Evolutionary conservation across 1,140 invertebrate species (phyloP), one percentile per base, ranked within the genome.

Genomic region (Dolichoris vasculosae): DNA sequence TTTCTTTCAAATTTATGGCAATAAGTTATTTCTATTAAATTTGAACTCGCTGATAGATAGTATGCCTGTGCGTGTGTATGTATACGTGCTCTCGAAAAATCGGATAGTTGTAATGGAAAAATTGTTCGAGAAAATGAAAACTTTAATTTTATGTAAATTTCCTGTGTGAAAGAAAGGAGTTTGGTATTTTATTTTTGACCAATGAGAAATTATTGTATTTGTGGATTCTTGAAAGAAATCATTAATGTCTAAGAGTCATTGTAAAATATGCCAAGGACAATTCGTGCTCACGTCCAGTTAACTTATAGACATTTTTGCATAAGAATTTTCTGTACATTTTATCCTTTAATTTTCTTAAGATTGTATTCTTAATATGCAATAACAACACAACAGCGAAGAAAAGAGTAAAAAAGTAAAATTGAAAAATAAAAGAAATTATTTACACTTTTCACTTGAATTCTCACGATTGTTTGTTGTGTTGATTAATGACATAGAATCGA

Each of bases 271-370:
- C 87, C 89, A 89, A 89, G 91, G 87, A 83, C 88, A 92, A 89
- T 86, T 90, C 90, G 88, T 55, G 40, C 40, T 64, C 86, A 91
- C 84, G 91, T 93, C 91, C 90, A 90, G 77, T 64, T 40, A 85
- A 87, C 85, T 46, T 89, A 80, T 91, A 89, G 88, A 91, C 88
- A 90, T 92, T 93, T 93, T 93, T 86, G 92, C 92, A 87, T 91
- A 91, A 91, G 85, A 88, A 90, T 91, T 89, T 92, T 93, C 90
- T 93, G 93, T 93, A 93, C 90, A 93, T 93, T 93, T 92, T 91
- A 89, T 92, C 87, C 79, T 85, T 90, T 92, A 90, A 91, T 90
- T 92, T 91, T 91, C 91, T 91, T 90, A 92, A 89, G 83, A 91
- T 91, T 84, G 75, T 83, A 85, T 48, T 81, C 87, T 90, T 90